Evolutionary conservation across 1,140 invertebrate genomes (phyloP).

Genomic region (Drosophila aff.): DNA sequence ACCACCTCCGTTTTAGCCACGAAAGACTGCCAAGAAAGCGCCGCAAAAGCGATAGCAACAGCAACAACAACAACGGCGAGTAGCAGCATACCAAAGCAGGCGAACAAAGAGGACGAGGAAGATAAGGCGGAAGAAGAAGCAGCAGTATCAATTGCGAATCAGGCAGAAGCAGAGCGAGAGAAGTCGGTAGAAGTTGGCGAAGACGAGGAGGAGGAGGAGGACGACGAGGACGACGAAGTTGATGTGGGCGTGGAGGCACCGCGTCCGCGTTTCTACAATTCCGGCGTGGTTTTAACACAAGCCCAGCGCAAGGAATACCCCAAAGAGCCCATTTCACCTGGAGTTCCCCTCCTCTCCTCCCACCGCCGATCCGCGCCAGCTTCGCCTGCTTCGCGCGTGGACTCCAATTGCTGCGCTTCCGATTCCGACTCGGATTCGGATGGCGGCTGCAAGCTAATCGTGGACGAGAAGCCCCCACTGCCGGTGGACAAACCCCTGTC

Average conservation of each 20-base stretch:
- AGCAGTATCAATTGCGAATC: slow-evolving; percentile 11
- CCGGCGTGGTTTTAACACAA: slow-evolving; percentile 88
- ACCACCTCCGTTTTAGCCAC: slow-evolving; percentile 57
- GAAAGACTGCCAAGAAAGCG: slow-evolving; percentile 68
- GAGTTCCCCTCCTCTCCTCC: not conserved
- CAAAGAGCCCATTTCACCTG: slow-evolving; percentile 16
- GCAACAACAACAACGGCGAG: slow-evolving; percentile 23
- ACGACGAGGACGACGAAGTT: slow-evolving; percentile 52
- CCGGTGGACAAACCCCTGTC: slow-evolving; percentile 84
- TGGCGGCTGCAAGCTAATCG: slow-evolving; percentile 81
- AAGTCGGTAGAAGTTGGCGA: not conserved
- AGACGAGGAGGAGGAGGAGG: slow-evolving; percentile 17
- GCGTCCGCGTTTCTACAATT: slow-evolving; percentile 89
- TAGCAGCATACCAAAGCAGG: slow-evolving; percentile 68
- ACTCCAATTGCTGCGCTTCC: slow-evolving; percentile 15
- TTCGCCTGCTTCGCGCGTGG: slow-evolving; percentile 9
- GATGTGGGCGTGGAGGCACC: slow-evolving; percentile 63
- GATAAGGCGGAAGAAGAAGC: slow-evolving; percentile 13
- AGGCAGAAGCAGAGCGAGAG: slow-evolving; percentile 1
- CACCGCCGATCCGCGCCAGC: slow-evolving; percentile 21
- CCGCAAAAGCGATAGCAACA: slow-evolving; percentile 35
- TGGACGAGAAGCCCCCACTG: slow-evolving; percentile 86
- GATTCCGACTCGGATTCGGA: slow-evolving; percentile 67
- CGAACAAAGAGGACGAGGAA: slow-evolving; percentile 36
- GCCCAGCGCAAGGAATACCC: slow-evolving; percentile 93